These are phyloP conservation scores for Saguinus oedipus DNA, from an alignment of 2,797 vertebrate species.

Conservation along the genomic window DNA sequence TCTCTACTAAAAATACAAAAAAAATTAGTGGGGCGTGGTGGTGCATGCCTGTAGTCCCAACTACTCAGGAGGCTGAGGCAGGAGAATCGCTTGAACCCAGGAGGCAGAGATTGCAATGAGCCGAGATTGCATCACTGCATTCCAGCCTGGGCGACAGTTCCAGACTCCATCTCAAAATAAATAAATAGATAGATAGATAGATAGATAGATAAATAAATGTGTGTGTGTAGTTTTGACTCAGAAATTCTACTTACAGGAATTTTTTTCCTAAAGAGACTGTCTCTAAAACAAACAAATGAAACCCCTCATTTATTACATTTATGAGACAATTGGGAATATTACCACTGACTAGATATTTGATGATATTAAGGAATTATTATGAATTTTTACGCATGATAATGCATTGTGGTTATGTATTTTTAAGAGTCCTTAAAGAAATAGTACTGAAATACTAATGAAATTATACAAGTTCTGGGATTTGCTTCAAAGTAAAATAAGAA, in stretches of 20 bases:
- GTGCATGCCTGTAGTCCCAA: too few relatives aligned
- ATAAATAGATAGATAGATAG: too few relatives aligned
- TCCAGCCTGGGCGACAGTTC: too few relatives aligned
- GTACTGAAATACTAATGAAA: conserved; percentile 50
- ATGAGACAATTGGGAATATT: conserved; percentile 29
- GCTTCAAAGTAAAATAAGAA: conserved; percentile 49
- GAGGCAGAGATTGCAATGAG: too few relatives aligned
- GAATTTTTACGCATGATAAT: neutral
- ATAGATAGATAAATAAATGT: too few relatives aligned
- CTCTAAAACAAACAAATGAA: too few relatives aligned
- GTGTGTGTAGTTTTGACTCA: conserved; percentile 40
- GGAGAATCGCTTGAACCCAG: too few relatives aligned
- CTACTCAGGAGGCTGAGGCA: too few relatives aligned
- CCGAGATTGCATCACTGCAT: too few relatives aligned
- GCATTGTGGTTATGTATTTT: neutral
- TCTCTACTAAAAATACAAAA: too few relatives aligned
- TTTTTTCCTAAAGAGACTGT: neutral
- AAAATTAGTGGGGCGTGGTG: too few relatives aligned
- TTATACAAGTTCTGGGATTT: conserved; percentile 29
- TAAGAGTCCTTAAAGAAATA: neutral
- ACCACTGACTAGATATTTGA: conserved; percentile 7
- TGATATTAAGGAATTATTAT: neutral
- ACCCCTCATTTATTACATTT: neutral
- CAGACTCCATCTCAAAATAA: too few relatives aligned
- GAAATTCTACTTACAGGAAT: conserved; percentile 49